Evolutionary conservation across 2,113 vertebrate genomes (phyloP).

Genomic region (Neolamprologus devosi): DNA sequence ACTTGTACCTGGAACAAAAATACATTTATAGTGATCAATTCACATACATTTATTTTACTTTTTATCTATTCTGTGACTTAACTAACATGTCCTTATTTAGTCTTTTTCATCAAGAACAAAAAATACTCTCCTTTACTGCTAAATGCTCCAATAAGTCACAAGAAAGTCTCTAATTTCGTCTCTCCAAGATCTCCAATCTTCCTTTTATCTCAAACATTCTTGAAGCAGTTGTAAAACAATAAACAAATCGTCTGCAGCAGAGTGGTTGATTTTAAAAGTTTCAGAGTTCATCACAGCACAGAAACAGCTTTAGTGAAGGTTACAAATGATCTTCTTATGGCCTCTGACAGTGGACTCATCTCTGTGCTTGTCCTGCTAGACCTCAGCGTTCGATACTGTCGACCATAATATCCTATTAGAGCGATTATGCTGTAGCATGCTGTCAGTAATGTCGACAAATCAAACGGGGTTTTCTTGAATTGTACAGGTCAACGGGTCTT

Average conservation of each 20-base stretch:
- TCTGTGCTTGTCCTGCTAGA: neutral
- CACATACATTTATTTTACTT: neutral
- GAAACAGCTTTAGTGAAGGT: neutral
- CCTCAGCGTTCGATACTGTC: neutral
- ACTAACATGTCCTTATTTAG: neutral
- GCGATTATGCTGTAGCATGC: neutral
- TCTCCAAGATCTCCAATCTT: neutral
- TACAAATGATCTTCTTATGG: neutral
- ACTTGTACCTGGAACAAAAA: slow-evolving; percentile 79
- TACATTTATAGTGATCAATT: neutral
- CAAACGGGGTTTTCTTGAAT: neutral
- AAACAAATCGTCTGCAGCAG: neutral
- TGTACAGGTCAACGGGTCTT: neutral
- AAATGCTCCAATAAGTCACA: neutral
- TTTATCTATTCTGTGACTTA: neutral
- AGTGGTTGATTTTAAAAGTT: neutral
- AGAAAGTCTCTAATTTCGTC: neutral
- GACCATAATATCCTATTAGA: neutral
- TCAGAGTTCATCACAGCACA: neutral
- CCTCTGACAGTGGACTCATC: neutral
- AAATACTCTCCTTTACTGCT: neutral
- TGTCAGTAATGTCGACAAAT: neutral
- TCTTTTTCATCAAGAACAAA: neutral
- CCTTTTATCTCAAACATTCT: neutral
- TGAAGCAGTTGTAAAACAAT: neutral